Evolutionary conservation across 2,797 vertebrate species (phyloP).

Genomic region (Esox masquinongy): DNA sequence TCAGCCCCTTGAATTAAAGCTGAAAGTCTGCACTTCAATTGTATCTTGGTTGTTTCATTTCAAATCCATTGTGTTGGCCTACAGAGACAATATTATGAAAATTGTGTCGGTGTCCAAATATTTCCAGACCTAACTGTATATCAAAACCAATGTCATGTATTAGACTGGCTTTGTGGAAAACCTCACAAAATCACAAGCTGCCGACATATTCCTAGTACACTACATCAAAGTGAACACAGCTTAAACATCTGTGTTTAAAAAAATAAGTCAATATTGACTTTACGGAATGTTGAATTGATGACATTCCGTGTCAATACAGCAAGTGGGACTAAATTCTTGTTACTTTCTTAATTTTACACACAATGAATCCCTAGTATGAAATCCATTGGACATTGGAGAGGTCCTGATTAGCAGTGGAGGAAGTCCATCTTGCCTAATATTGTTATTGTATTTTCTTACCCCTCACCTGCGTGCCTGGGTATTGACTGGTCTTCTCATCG

Average conservation of each 20-base stretch:
- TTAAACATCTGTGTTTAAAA: neutral
- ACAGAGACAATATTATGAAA: too few species aligned
- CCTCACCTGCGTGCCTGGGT: neutral
- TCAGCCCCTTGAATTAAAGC: too few species aligned
- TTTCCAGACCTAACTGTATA: too few species aligned
- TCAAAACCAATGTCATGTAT: too few species aligned
- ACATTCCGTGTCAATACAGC: neutral
- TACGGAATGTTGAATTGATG: neutral
- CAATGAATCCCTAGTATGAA: neutral
- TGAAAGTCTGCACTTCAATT: too few species aligned
- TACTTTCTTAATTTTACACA: neutral
- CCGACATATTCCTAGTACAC: neutral
- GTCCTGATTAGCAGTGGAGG: neutral
- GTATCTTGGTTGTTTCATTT: too few species aligned
- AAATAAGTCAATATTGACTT: neutral
- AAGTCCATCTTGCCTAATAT: neutral
- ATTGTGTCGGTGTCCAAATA: too few species aligned
- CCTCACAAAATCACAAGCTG: neutral
- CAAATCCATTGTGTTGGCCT: too few species aligned
- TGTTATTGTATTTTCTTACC: neutral
- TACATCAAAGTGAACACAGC: neutral
- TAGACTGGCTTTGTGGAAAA: neutral
- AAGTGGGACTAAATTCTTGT: neutral
- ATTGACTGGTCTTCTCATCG: slow-evolving; percentile 20
- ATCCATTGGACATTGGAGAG: neutral